Evolutionary conservation across 2,113 vertebrate species (phyloP).

Genomic region (Clarias magur): DNA sequence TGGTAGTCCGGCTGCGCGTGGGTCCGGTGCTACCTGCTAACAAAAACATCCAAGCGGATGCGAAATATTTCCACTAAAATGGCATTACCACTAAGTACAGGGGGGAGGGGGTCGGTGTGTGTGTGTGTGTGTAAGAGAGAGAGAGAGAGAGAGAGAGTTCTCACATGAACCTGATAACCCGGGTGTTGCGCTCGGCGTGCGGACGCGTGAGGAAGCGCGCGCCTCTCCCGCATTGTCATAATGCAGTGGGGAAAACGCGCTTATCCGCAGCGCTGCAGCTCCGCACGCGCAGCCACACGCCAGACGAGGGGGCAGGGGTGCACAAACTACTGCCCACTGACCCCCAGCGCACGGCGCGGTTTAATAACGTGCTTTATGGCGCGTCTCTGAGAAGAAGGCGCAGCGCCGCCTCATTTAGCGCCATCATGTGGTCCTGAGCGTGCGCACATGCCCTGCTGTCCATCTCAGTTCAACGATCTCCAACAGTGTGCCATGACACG

Average conservation of each 20-base stretch:
- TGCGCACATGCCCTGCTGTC: neutral
- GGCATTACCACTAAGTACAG: neutral
- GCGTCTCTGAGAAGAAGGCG: neutral
- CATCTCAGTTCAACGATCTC: neutral
- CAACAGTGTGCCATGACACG: neutral
- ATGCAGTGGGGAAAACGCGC: constrained; percentile 54
- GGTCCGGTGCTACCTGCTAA: neutral
- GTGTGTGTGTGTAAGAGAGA: too few relatives aligned
- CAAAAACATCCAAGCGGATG: neutral
- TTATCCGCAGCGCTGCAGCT: constrained; percentile 56
- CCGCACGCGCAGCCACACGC: constrained; percentile 33
- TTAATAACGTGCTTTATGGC: constrained; percentile 3
- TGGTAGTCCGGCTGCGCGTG: neutral
- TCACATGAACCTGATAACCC: constrained; percentile 21
- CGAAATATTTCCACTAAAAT: neutral
- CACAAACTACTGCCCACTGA: constrained; percentile 30
- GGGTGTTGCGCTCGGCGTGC: constrained; percentile 8
- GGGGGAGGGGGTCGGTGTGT: too few relatives aligned
- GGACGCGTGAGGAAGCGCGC: neutral
- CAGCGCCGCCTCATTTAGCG: constrained; percentile 21
- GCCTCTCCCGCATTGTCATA: constrained; percentile 51
- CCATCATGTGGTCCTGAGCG: constrained; percentile 24
- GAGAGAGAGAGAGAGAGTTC: neutral
- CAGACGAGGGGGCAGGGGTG: constrained; percentile 30
- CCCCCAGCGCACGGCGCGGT: constrained; percentile 3